A percentile compares a stretch with the other conserved stretches of the same genome.
Conservation (phyloP, 2,113 vertebrate genomes). For the Poeciliopsis prolifica region DNA sequence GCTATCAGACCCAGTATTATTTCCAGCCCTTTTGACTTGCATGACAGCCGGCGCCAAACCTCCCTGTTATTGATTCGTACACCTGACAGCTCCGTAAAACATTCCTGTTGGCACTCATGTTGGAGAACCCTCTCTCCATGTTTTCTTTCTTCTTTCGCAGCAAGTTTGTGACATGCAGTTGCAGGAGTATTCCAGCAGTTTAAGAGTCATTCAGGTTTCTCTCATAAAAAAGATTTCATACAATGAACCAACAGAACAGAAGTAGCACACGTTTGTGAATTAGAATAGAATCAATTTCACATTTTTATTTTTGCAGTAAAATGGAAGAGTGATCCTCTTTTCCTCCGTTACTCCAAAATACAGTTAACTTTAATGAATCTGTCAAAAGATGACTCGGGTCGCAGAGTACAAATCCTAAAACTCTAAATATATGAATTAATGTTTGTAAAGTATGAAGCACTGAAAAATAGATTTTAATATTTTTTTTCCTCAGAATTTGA, state of each 20-base stretch:
- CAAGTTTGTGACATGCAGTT: not conserved
- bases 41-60: not conserved
- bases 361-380: not conserved
- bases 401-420: too few species aligned
- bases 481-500: too few species aligned
- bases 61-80: not conserved
- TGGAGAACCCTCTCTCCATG: not conserved
- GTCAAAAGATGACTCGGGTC: too few species aligned
- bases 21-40: not conserved
- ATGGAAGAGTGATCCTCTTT: not conserved
- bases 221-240: not conserved
- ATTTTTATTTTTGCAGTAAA: too few species aligned
- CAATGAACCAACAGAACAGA: not conserved
- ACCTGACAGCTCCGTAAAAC: not conserved
- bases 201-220: not conserved
- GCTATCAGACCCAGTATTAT: not conserved
- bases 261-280: not conserved
- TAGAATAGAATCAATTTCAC: too few species aligned
- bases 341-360: not conserved
- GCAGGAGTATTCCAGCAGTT: not conserved
- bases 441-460: not conserved
- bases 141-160: not conserved
- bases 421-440: not conserved
- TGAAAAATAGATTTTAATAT: too few species aligned
- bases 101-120: too few species aligned